Percentiles rank a stretch among this genome's conserved stretches.
These are phyloP conservation scores for Bicyclus anynana DNA, from an alignment of 1,140 invertebrate species.

Conservation along the genomic window DNA sequence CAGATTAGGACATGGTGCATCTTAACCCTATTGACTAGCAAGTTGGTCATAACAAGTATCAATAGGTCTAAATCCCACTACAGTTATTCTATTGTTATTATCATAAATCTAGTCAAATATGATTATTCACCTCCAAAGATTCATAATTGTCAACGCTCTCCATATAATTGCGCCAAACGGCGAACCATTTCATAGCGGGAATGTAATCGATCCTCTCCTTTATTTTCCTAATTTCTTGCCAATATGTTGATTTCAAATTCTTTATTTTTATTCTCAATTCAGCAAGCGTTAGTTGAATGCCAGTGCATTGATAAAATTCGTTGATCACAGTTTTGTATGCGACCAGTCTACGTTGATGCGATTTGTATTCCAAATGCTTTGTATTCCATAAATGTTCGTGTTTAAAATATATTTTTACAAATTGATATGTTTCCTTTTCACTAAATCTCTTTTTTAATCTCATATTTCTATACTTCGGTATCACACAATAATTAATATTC, in stretches of 20 bases:
- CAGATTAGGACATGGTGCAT: too few relatives aligned
- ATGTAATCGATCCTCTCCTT: conserved; percentile 42
- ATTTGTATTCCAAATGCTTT: conserved; percentile 50
- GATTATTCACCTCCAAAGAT: conserved; percentile 4
- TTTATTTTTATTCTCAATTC: conserved; percentile 70
- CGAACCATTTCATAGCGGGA: conserved; percentile 59
- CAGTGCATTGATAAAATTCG: conserved; percentile 49
- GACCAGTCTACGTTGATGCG: conserved; percentile 44
- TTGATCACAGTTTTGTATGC: conserved; percentile 53
- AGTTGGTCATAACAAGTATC: too few relatives aligned
- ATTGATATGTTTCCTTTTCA: conserved; percentile 52
- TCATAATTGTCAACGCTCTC: not conserved
- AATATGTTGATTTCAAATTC: conserved; percentile 64
- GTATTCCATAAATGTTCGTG: conserved; percentile 67
- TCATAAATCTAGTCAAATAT: not conserved
- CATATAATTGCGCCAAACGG: conserved; percentile 42
- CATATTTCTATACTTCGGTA: not conserved
- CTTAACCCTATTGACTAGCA: too few relatives aligned
- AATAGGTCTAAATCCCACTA: too few relatives aligned
- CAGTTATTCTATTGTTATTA: too few relatives aligned
- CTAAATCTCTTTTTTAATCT: conserved; percentile 47
- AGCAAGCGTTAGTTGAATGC: conserved; percentile 40
- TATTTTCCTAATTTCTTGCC: conserved; percentile 67
- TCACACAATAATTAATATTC: too few relatives aligned
- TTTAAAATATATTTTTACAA: conserved; percentile 66